Conservation (phyloP, 2,888 invertebrate species). For the Dexiosoma caninum region DNA sequence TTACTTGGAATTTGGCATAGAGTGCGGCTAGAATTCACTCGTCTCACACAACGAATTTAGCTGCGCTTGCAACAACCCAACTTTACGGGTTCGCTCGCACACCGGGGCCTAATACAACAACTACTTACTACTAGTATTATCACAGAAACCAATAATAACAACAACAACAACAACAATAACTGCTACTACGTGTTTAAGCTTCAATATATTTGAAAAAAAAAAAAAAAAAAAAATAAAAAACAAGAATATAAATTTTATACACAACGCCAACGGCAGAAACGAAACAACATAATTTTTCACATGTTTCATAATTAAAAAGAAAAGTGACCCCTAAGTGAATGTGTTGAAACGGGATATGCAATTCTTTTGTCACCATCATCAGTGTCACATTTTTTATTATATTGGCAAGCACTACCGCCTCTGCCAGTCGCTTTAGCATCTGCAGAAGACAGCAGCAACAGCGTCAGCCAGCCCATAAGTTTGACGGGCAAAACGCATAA, state of each 20-base stretch:
- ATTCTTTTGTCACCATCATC: conserved; percentile 18
- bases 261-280: conserved; percentile 36
- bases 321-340: conserved; percentile 41
- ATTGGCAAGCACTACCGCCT: conserved; percentile 6
- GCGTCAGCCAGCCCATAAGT: conserved; percentile 28
- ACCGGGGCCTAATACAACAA: conserved; percentile 51
- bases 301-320: conserved; percentile 23
- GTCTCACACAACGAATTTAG: conserved; percentile 62
- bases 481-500: conserved; percentile 8
- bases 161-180: conserved; percentile 1
- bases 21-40: conserved; percentile 61
- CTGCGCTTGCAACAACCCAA: conserved; percentile 64
- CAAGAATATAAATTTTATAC: conserved; percentile 17
- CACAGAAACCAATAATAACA: background rate
- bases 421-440: conserved; percentile 16
- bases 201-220: conserved; percentile 9
- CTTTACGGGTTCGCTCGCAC: conserved; percentile 58
- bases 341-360: conserved; percentile 45
- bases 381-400: conserved; percentile 33
- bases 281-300: conserved; percentile 28
- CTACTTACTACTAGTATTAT: no score
- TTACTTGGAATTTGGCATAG: conserved; percentile 59
- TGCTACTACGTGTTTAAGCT: conserved; percentile 25
- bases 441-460: conserved; percentile 5
- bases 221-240: conserved; percentile 13